Evolutionary conservation across 2,888 invertebrate genomes (phyloP), one percentile per base, ranked within the genome.

Genomic region (Sacculina carcini): DNA sequence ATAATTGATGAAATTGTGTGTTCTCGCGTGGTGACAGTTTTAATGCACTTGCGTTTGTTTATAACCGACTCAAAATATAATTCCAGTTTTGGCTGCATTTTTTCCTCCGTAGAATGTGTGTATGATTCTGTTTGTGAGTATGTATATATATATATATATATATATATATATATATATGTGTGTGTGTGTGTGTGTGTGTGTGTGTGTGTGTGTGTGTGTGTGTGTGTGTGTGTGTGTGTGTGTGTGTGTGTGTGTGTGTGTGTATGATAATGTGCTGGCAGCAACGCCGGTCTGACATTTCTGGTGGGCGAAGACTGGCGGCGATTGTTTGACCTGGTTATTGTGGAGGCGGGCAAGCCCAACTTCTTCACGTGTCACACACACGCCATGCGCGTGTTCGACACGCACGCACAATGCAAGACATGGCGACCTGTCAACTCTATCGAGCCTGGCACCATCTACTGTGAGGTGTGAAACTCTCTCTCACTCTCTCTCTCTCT

Each of bases 261-360:
- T 52, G 24, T 48, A 29, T 51, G 28, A 24, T 48, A 49, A 55
- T 53, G 58, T 48, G 54, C 66, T 68, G n/a, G 12, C 66, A 90
- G 92, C 32, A 79, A 90, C 64, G 77, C 78, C 54, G 94, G 94
- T 1, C 87, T 96, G 87, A 76, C 74, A 54, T 79, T 80, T 65
- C 69, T 96, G 58, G 77, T 86, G 2, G 94, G 94, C 0, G 63
- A 71, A 5, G 76, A 86, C 57, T 96, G 96, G 96, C 74, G 78
- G 52, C 76, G 84, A 1, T 78, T 75, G 62, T 96, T 96, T 66
- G 89, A 96, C 66, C 82, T 94, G 21, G 77, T 94, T 38, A 84
- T 96, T 53, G 87, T 87, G 2, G 84, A 84, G 62, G 94, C 96
- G 2, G 76, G 89, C 60, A 96, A 98, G 64, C 96, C 96, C 0